A percentile compares a stretch with the other conserved stretches of the same genome.
Evolutionary conservation across 2,797 vertebrate species (phyloP).

Genomic region (Acanthis flammea): DNA sequence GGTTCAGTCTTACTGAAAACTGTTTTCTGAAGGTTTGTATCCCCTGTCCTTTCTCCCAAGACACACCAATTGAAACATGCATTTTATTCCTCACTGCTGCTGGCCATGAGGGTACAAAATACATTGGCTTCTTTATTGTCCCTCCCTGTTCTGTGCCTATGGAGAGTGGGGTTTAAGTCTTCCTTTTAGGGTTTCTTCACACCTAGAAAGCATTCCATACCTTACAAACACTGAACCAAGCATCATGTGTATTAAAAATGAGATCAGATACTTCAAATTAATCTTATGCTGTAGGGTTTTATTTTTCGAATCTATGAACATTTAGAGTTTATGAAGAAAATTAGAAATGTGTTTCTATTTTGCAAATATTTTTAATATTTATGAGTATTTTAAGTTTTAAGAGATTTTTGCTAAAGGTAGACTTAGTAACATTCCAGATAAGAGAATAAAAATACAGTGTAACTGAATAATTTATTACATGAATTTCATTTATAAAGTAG

Average conservation of each 20-base stretch:
- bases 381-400: constrained; percentile 62
- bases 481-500: constrained; percentile 45
- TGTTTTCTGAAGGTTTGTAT: neutral
- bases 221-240: constrained; percentile 26
- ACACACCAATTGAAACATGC: neutral
- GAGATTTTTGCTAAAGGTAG: constrained; percentile 32
- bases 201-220: neutral
- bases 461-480: constrained; percentile 25
- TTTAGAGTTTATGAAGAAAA: constrained; percentile 62
- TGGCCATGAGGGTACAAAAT: neutral
- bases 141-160: neutral
- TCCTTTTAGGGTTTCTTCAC: constrained; percentile 58
- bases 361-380: constrained; percentile 67
- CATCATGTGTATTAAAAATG: constrained; percentile 49
- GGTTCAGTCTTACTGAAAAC: neutral
- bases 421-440: constrained; percentile 45
- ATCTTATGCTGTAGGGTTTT: constrained; percentile 50
- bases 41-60: neutral
- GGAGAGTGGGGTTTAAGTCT: neutral
- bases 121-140: neutral
- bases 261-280: constrained; percentile 63
- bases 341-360: constrained; percentile 59
- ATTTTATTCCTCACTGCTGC: constrained; percentile 5
- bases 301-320: constrained; percentile 60
- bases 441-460: constrained; percentile 10